A percentile compares a stretch with the other conserved stretches of the same genome.
Conservation (phyloP, 2,113 vertebrate species). For the Mixornis gularis region DNA sequence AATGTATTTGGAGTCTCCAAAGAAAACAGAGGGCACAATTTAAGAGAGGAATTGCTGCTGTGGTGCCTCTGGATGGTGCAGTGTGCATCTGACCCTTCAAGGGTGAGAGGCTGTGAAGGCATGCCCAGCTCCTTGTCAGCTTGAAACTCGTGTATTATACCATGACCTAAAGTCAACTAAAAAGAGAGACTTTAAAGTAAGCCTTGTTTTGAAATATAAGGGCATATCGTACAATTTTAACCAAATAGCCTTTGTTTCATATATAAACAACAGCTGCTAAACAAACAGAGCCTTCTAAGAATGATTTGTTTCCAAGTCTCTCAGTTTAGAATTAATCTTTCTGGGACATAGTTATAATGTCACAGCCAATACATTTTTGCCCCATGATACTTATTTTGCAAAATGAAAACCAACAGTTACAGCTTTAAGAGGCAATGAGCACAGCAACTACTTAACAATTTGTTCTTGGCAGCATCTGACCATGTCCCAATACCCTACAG, state of each 20-base stretch:
- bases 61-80: neutral
- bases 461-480: slow-evolving; percentile 69
- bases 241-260: neutral
- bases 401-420: slow-evolving; percentile 56
- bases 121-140: neutral
- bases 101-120: neutral
- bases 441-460: slow-evolving; percentile 67
- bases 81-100: neutral
- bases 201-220: neutral
- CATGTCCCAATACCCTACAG: slow-evolving; percentile 44
- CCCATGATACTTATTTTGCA: slow-evolving; percentile 44
- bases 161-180: neutral
- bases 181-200: neutral
- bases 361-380: slow-evolving; percentile 51
- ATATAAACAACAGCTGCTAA: neutral
- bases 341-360: slow-evolving; percentile 25
- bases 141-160: neutral
- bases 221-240: neutral
- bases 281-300: slow-evolving; percentile 41
- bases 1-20: neutral
- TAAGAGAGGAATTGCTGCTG: neutral
- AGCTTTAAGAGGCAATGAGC: slow-evolving; percentile 57
- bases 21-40: neutral
- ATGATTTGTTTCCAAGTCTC: slow-evolving; percentile 3
- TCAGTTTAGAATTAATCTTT: slow-evolving; percentile 32